Evolutionary conservation across 1,140 invertebrate genomes (phyloP), one percentile per base, ranked within the genome.

Genomic region (Pantala flavescens): DNA sequence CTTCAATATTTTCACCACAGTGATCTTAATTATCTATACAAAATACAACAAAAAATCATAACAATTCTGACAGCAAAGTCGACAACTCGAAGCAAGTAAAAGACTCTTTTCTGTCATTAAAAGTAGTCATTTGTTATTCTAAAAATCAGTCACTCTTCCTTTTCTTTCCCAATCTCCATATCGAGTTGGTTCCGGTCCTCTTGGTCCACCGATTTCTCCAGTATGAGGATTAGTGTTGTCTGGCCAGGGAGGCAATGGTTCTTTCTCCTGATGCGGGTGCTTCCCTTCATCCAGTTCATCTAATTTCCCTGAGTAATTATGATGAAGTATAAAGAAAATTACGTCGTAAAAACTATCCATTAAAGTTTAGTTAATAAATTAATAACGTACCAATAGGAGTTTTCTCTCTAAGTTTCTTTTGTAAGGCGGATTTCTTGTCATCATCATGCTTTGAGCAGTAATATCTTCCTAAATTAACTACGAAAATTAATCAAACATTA

Each of bases 91-190:
- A 36, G 28, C 28, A 5, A 9, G 28, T 36, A 9, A 9, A 5
- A 36, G 28, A 36, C 2, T 5, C 9, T 36, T 2, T 36, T 36
- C 28, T 36, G 28, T 5, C 28, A 70, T 23, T 5, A 72, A 36
- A 72, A 72, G 71, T 7, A 72, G 19, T 72, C 71, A 72, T 36
- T 21, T 7, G 7, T 70, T 75, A 21, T 72, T 70, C 81, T 88
- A 98, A 85, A 99, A 99, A 84, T 99, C 98, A 12, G 93, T 88
- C 16, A 98, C 95, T 81, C 97, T 86, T 75, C 98, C 98, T 85
- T 99, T 99, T 77, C 97, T 87, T 82, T 99, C 98, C 98, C 98
- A 99, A 85, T 99, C 98, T 7, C 97, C 98, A 85, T 98, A 99
- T 78, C 98, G 87, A 42, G 98, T 99, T 42, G 98, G 98, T 85